A percentile compares a stretch with the other conserved stretches of the same genome.
Conservation (phyloP, 2,797 vertebrate species). For the Paratrypauchen microcephalus region DNA sequence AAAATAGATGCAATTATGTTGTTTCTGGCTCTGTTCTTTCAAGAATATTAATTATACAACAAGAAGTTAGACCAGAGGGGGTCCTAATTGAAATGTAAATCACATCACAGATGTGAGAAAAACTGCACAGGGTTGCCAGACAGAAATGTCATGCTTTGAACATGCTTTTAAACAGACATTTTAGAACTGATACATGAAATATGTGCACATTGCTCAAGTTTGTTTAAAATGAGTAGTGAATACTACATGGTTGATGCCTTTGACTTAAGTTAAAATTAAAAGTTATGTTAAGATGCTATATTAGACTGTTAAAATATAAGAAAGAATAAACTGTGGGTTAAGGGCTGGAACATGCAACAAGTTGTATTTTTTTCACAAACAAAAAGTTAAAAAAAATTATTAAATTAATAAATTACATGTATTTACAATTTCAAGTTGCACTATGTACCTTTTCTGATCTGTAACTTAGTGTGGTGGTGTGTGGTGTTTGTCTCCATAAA, state of each 20-base stretch:
- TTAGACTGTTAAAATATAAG: background rate
- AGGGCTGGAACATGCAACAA: background rate
- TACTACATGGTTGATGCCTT: background rate
- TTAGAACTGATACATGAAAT: background rate
- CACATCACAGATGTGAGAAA: background rate
- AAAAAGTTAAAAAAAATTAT: too few relatives aligned
- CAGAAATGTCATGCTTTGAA: background rate
- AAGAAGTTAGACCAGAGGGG: background rate
- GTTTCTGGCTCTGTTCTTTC: background rate
- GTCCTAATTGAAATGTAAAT: constrained; percentile 1
- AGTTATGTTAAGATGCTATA: background rate
- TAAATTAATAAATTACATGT: too few relatives aligned
- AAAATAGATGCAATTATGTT: background rate
- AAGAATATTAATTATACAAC: background rate
- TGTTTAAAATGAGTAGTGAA: background rate
- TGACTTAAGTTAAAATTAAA: background rate
- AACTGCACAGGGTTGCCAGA: background rate
- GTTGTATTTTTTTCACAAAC: too few relatives aligned
- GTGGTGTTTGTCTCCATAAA: background rate
- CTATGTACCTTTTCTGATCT: background rate
- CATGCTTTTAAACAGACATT: background rate
- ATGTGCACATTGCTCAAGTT: background rate
- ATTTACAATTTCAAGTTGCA: too few relatives aligned
- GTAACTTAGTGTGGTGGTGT: background rate
- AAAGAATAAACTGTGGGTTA: background rate